Evolutionary conservation across 2,797 vertebrate species (phyloP), one percentile per base, ranked within the genome.

Genomic region (Alca torda): DNA sequence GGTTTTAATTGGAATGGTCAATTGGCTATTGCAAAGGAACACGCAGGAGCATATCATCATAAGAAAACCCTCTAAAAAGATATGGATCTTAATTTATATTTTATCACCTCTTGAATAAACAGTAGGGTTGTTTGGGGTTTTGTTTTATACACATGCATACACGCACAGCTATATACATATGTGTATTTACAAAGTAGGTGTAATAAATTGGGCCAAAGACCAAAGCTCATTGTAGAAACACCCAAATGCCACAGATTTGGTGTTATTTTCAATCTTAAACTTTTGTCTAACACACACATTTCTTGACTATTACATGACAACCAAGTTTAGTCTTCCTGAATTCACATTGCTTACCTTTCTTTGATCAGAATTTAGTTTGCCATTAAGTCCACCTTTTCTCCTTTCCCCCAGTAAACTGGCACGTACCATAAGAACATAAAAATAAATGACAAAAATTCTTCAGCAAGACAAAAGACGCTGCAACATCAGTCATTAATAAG

Each of bases 61-160:
- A 70, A 68, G 28, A 48, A 5, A 78, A 6, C 10, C 16, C 17
- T 63, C 54, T 87, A 46, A 50, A 0, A 0, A 87, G 26, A 76
- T 15, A 56, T 4, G 11, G 4, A 65, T 39, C 23, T 61, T 43
- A 31, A 46, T 59, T 63, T 74, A 9, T 28, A 45, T 54, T 79
- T 83, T 51, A 69, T 23, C 14, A 25, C 46, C 18, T 77, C 72
- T 56, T 35, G 13, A 88, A 64, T 25, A 68, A 92, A 45, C 7
- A 65, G 19, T 16, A 43, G n/a, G 16, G 4, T 45, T 3, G 0
- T 33, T 65, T 30, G n/a, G 7, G 6, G 0, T 43, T 57, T 51
- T 53, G 20, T 10, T 64, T 64, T 37, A 43, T 33, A 70, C 9
- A 59, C 19, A 21, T 4, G 5, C 35, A 45, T n/a, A 31, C 5